Evolutionary conservation across 2,797 vertebrate species (phyloP), one percentile per base, ranked within the genome.

Genomic region (Phrynocephalus forsythii): DNA sequence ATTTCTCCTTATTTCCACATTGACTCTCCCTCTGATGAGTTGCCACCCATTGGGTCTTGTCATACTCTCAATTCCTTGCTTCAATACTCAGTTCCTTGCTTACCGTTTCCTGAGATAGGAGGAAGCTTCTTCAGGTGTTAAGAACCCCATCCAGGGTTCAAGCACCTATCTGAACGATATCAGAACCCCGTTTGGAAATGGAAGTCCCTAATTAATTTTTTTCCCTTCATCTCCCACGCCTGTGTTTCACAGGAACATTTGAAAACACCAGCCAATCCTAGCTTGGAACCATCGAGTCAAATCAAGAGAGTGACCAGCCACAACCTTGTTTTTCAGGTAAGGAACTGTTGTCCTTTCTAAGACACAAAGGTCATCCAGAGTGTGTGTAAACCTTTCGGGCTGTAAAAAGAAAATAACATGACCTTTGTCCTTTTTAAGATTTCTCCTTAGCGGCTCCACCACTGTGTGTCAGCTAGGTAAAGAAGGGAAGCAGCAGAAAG

Each of bases 401-500:
- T 67, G 71, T 66, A 76, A 82, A 44, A 82, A 82, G 60, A 0
- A 86, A 76, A 71, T 72, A 67, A 0, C 0, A 44, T 0, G 3
- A 90, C 87, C 88, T 91, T 83, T 1, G 1, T 5, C 8, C 86
- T 94, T 87, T 87, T 33, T 18, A 1, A 4, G 76, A 52, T 22
- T 82, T 82, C 79, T 68, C 60, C 44, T 82, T 68, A 56, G 44
- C 33, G 77, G 60, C 52, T 81, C 56, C 79, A 66, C 50, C 48
- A 77, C 44, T 4, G 60, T 18, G 24, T 56, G n/a, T 67, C 79
- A 28, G 76, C 15, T 50, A 67, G 20, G 71, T 77, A 77, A 82
- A 77, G 11, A 82, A 77, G 11, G 48, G 11, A 10, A 11, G 28
- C 20, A 26, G 28, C n/a, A 30, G 18, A 56, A 50, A 24, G 18